These are phyloP conservation scores for Xestia rhomboidea DNA, from an alignment of 2,888 invertebrate genomes.

Conservation along the genomic window DNA sequence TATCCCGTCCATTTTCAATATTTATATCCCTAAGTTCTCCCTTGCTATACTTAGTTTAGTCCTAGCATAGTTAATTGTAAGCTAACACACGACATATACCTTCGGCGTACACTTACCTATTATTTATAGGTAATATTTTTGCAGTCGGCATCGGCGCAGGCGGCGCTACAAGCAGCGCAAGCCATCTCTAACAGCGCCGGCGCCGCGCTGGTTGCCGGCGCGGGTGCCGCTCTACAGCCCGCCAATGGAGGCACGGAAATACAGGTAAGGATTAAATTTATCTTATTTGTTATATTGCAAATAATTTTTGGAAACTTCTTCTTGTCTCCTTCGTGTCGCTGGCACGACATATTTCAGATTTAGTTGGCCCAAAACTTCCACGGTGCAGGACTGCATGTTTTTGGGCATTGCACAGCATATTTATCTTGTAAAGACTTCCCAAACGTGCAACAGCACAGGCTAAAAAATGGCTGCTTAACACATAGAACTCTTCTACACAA, in stretches of 20 bases:
- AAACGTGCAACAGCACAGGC: not conserved
- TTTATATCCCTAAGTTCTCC: not conserved
- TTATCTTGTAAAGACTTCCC: not conserved
- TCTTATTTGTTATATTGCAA: not conserved
- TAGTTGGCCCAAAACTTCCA: not conserved
- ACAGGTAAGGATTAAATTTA: conserved; percentile 77
- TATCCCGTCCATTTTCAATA: not conserved
- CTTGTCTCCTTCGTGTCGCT: not conserved
- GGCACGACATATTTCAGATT: not conserved
- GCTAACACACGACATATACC: conserved; percentile 51
- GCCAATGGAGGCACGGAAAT: conserved; percentile 91
- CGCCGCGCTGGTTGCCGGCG: conserved; percentile 92
- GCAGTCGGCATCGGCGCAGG: conserved; percentile 95
- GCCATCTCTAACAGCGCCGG: conserved; percentile 93
- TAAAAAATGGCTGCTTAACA: not conserved
- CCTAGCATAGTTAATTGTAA: conserved; percentile 38
- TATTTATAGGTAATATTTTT: conserved; percentile 78
- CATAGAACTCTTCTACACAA: not conserved
- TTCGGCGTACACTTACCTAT: conserved; percentile 65
- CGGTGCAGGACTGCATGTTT: not conserved
- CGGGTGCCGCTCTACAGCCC: conserved; percentile 91
- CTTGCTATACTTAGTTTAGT: conserved; percentile 30
- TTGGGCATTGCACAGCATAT: not conserved
- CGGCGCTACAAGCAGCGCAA: conserved; percentile 96
- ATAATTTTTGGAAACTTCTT: not conserved